Evolutionary conservation across 2,888 invertebrate genomes (phyloP).

Genomic region (Harpalus rufipes): DNA sequence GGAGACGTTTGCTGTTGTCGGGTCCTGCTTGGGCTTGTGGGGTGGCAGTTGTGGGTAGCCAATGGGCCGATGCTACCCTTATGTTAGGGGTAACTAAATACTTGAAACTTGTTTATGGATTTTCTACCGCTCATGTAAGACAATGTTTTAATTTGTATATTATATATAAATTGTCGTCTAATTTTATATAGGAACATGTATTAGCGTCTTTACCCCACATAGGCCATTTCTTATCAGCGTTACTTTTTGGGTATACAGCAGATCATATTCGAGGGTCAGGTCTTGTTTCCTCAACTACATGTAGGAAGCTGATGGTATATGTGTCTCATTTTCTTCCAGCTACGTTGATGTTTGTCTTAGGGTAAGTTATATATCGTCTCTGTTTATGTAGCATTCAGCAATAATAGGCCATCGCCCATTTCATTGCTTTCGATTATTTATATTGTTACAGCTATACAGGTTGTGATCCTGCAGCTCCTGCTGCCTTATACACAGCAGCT

Average conservation of each 20-base stretch:
- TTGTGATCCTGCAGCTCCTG: slow-evolving; percentile 80
- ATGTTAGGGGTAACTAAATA: slow-evolving; percentile 81
- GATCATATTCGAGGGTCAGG: slow-evolving; percentile 79
- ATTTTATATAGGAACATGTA: slow-evolving; percentile 77
- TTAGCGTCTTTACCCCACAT: slow-evolving; percentile 80
- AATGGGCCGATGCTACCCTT: slow-evolving; percentile 81
- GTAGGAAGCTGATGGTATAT: slow-evolving; percentile 80
- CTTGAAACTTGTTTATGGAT: slow-evolving; percentile 80
- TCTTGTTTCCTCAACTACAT: slow-evolving; percentile 80
- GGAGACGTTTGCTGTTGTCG: slow-evolving; percentile 79
- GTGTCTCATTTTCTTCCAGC: slow-evolving; percentile 81
- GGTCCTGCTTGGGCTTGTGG: slow-evolving; percentile 82
- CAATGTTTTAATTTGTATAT: background rate
- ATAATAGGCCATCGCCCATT: too few species aligned
- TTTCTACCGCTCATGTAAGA: slow-evolving; percentile 80
- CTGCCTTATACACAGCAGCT: slow-evolving; percentile 80
- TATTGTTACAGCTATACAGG: slow-evolving; percentile 76
- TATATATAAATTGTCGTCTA: background rate
- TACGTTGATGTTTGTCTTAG: slow-evolving; percentile 80
- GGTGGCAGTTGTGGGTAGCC: slow-evolving; percentile 80
- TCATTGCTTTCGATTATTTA: too few species aligned
- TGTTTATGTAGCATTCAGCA: too few species aligned
- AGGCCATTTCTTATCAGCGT: slow-evolving; percentile 80
- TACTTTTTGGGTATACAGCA: slow-evolving; percentile 80
- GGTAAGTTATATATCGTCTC: slow-evolving; percentile 68